Conservation (phyloP, 2,888 invertebrate species). For the Patella caerulea region DNA sequence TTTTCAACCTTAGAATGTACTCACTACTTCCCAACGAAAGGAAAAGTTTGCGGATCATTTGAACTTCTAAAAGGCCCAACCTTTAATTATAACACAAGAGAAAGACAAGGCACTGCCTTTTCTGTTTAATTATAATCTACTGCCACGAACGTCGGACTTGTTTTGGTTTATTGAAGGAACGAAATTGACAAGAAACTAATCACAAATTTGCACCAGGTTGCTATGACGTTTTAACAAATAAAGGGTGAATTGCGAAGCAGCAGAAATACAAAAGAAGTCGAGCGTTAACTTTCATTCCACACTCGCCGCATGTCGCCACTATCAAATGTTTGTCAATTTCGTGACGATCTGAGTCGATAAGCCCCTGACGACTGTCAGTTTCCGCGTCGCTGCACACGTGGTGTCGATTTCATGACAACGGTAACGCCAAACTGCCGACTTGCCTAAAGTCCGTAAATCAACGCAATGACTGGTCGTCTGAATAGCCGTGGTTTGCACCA, state of each 20-base stretch:
- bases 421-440: conserved; percentile 4
- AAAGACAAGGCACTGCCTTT: too few species aligned
- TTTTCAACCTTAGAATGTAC: too few species aligned
- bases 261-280: neutral
- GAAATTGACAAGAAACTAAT: too few species aligned
- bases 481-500: conserved; percentile 7
- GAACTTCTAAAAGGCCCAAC: too few species aligned
- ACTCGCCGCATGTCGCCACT: conserved; percentile 7
- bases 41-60: too few species aligned
- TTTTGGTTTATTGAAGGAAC: too few species aligned
- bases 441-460: conserved; percentile 1
- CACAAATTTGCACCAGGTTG: neutral
- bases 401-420: conserved; percentile 9
- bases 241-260: neutral
- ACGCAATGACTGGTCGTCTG: neutral
- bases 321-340: conserved; percentile 6
- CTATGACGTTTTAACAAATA: neutral
- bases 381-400: neutral
- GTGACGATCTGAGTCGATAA: conserved; percentile 1
- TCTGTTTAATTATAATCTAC: too few species aligned
- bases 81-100: too few species aligned
- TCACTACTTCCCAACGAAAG: too few species aligned
- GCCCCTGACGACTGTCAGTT: conserved; percentile 10
- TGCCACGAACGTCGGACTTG: too few species aligned
- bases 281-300: neutral